Percentiles rank a stretch among this genome's conserved stretches.
phyloP scores from a whole-genome alignment of 2,888 invertebrate genomes.

The Lucinisca nassula region DNA sequence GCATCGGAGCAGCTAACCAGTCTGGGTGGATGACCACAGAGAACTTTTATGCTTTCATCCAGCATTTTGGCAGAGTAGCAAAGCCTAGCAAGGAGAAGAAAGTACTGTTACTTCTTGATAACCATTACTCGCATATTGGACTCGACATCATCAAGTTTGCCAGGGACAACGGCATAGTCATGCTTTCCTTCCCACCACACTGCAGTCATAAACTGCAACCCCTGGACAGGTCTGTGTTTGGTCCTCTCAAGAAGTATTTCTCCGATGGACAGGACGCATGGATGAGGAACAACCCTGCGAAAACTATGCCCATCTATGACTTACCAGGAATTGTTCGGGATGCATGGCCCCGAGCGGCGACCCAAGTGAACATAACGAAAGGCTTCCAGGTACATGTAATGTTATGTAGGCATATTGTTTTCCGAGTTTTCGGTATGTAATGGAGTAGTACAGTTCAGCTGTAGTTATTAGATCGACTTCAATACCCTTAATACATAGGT shows the following conservation, averaged over 20 bases:
- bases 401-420: background rate
- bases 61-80: constrained; percentile 80
- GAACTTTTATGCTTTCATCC: constrained; percentile 74
- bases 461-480: background rate
- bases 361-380: constrained; percentile 50
- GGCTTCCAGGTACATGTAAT: constrained; percentile 47
- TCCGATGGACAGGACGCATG: constrained; percentile 76
- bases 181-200: constrained; percentile 84
- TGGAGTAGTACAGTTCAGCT: too few species aligned
- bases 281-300: constrained; percentile 81
- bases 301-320: constrained; percentile 76
- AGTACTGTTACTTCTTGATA: constrained; percentile 81
- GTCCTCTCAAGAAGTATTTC: constrained; percentile 86
- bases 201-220: constrained; percentile 87
- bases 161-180: constrained; percentile 85
- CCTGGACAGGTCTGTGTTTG: constrained; percentile 86
- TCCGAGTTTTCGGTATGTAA: too few species aligned
- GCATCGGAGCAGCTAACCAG: constrained; percentile 37
- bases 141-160: constrained; percentile 77
- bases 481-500: background rate
- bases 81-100: constrained; percentile 74
- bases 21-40: constrained; percentile 82
- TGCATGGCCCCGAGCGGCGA: constrained; percentile 54
- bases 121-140: constrained; percentile 77
- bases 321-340: constrained; percentile 49